Evolutionary conservation across 2,113 vertebrate species (phyloP).

Genomic region (Heterotis niloticus): DNA sequence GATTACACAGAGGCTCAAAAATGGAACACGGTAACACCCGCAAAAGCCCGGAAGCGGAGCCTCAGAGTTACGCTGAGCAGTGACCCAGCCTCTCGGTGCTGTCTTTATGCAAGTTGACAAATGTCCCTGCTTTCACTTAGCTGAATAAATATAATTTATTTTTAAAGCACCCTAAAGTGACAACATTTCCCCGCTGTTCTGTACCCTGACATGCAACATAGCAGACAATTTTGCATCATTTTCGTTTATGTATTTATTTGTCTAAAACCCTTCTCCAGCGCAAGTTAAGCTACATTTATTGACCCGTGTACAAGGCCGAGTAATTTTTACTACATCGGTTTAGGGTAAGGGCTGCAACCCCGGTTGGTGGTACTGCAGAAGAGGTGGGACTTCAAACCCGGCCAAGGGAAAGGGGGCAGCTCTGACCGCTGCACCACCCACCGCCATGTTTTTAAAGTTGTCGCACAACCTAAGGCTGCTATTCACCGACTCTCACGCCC

Average conservation of each 20-base stretch:
- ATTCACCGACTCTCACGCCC: background rate
- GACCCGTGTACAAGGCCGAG: background rate
- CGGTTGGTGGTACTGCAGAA: too few relatives aligned
- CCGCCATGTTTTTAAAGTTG: background rate
- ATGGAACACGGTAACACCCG: constrained; percentile 30
- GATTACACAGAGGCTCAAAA: constrained; percentile 35
- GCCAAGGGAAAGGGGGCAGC: too few relatives aligned
- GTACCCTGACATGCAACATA: background rate
- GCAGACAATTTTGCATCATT: background rate
- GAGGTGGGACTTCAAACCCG: too few relatives aligned
- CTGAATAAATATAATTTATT: background rate
- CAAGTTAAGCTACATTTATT: background rate
- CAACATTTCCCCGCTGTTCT: background rate
- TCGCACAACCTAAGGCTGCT: background rate
- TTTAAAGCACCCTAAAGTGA: too few relatives aligned
- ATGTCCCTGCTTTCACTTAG: background rate
- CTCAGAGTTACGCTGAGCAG: background rate
- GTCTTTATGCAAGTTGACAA: background rate
- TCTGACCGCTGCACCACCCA: background rate
- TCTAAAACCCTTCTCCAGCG: too few relatives aligned
- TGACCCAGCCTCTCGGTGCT: background rate
- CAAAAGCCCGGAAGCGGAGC: background rate
- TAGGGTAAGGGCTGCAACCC: background rate
- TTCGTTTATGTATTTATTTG: too few relatives aligned
- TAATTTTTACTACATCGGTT: background rate